Evolutionary conservation across 2,797 vertebrate species (phyloP).

Genomic region (Lithobates sylvaticus): DNA sequence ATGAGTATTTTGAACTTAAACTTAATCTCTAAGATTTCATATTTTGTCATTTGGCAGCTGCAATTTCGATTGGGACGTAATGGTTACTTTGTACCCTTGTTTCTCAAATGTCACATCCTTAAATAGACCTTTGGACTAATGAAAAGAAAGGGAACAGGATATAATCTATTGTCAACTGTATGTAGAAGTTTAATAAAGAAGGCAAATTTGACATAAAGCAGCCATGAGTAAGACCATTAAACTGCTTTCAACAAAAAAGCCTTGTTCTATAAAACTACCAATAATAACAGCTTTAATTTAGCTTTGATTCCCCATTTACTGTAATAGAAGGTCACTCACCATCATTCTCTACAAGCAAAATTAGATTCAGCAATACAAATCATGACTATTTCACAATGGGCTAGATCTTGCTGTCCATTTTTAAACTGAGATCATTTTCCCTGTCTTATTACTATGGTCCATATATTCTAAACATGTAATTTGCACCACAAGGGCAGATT

Average conservation of each 20-base stretch:
- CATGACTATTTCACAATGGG: too few relatives aligned
- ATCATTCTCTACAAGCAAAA: too few relatives aligned
- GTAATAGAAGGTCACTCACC: too few relatives aligned
- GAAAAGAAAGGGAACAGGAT: not conserved
- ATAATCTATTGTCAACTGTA: not conserved
- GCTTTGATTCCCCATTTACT: too few relatives aligned
- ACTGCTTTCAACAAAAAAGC: too few relatives aligned
- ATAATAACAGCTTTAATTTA: too few relatives aligned
- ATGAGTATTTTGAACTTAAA: not conserved
- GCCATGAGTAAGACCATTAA: not conserved
- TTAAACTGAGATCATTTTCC: too few relatives aligned
- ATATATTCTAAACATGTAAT: too few relatives aligned
- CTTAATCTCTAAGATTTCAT: not conserved
- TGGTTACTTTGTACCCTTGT: conserved; percentile 20
- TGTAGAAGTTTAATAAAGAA: not conserved
- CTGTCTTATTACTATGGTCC: too few relatives aligned
- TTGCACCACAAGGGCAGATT: too few relatives aligned
- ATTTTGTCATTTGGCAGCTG: conserved; percentile 12
- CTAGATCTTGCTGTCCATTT: too few relatives aligned
- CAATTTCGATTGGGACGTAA: not conserved
- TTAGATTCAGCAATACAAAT: too few relatives aligned
- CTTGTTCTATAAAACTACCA: not conserved
- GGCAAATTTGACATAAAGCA: not conserved
- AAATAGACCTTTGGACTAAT: conserved; percentile 14
- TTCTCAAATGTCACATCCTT: conserved; percentile 1